Base-by-base conservation (phyloP, 2,888 invertebrate species). In the Dorcus hopei region DNA sequence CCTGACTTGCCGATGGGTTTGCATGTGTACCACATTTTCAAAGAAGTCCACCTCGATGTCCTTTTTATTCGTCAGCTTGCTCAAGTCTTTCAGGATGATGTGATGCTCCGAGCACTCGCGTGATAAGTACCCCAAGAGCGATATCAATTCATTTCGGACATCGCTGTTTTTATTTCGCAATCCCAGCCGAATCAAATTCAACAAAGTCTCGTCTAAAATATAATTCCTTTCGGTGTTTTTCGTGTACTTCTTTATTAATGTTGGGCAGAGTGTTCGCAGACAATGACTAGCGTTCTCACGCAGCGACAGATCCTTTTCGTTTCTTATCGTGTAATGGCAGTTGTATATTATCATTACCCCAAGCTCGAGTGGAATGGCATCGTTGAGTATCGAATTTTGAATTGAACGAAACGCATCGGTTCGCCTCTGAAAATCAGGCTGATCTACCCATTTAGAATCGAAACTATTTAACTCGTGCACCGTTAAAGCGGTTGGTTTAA, bases 41-140 rank as follows among this genome's bases (percentile, higher is more conserved):
- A 96, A 97, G 82, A 98, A 96, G 77, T 98, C 97, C 0, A 91
- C 88, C 76, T 97, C 96, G 7, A 83, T 76, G 74, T 97, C 95
- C 49, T 77, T 79, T 74, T 86, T 83, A 70, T 89, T 88, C 0
- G 86, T 82, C 38, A 91, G 78, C 39, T 82, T 78, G n/a, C 85
- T 80, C 55, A 93, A 78, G 79, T 93, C 92, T 14, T 83, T 80
- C 1, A 93, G 77, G 0, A 92, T 84, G 2, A 87, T 85, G 75
- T 93, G 90, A 0, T 85, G 80, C 0, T 85, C 82, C 0, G 87
- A 80, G 72, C 90, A 90, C 74, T 90, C 87, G 65, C 89, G 82
- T 0, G 88, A 84, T 74, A 96, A 80, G 68, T 87, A 86, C 0
- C 93, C 91, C 11, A 98, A 79, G 48, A 96, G 77, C 0, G 85